Percentiles rank a stretch among this genome's conserved stretches.
Conservation (phyloP, 2,113 vertebrate species). For the Percina caprodes region DNA sequence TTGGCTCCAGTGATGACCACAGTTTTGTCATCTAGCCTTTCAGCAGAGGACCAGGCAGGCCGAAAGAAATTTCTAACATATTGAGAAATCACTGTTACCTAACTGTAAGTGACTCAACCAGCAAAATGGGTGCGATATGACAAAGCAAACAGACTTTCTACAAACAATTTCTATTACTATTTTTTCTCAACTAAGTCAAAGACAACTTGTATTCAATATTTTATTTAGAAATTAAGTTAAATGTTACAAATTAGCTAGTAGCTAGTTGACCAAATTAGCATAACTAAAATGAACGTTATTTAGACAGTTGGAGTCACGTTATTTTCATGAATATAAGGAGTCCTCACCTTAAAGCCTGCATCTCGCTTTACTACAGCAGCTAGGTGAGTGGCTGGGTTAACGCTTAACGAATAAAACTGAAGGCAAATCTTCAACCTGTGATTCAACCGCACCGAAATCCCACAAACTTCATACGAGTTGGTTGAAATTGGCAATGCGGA, state of each 20-base stretch:
- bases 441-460: accelerated
- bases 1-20: constrained; percentile 84
- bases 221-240: accelerated
- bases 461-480: accelerated
- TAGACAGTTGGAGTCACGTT: too few relatives aligned
- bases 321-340: background rate
- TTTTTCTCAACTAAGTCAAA: background rate
- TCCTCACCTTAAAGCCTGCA: constrained; percentile 63
- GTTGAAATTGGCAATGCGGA: constrained; percentile 22
- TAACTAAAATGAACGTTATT: background rate
- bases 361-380: background rate
- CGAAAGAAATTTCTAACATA: constrained; percentile 72
- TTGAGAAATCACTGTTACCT: constrained; percentile 37
- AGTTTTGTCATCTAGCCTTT: constrained; percentile 71
- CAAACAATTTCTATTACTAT: background rate
- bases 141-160: background rate
- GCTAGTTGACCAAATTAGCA: background rate
- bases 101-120: constrained; percentile 6
- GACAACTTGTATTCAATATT: background rate
- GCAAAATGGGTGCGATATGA: background rate
- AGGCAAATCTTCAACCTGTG: background rate
- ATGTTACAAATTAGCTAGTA: too few relatives aligned
- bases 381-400: background rate
- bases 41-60: constrained; percentile 72
- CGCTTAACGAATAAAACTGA: background rate